These are phyloP conservation scores for human (Homo sapiens) DNA, from an alignment of 2,113 vertebrate species.

Conservation along the genomic window DNA sequence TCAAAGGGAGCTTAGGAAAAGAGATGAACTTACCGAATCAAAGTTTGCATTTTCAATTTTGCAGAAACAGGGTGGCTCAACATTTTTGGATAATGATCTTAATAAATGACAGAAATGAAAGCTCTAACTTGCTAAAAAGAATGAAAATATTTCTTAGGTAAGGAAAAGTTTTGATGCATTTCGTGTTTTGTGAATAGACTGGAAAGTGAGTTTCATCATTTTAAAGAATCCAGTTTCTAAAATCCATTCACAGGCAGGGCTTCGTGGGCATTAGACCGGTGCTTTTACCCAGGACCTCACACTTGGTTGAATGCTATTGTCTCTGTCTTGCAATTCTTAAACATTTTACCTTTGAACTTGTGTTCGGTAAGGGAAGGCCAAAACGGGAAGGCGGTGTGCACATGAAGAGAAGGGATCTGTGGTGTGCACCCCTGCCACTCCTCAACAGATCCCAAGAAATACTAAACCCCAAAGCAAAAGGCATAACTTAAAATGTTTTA, in stretches of 20 bases:
- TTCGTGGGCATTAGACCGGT: background rate
- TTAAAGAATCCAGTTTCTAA: background rate
- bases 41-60: constrained; percentile 1
- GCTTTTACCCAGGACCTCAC: background rate
- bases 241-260: background rate
- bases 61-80: background rate
- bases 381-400: rapidly evolving
- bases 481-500: background rate
- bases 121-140: background rate
- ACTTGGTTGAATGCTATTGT: background rate
- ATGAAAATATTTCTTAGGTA: background rate
- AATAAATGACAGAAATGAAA: constrained; percentile 35
- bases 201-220: background rate
- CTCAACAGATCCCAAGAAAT: background rate
- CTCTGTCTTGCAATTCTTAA: background rate
- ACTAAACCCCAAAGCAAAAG: background rate
- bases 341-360: background rate
- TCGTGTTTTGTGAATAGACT: background rate
- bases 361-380: background rate
- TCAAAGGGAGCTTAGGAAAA: background rate
- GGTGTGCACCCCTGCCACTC: background rate
- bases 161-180: background rate
- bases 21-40: background rate
- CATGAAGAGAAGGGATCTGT: background rate
- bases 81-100: background rate